Percentiles rank a stretch among this genome's conserved stretches.
Evolutionary conservation across 2,888 invertebrate genomes (phyloP).

Genomic region (Papilio demoleus): DNA sequence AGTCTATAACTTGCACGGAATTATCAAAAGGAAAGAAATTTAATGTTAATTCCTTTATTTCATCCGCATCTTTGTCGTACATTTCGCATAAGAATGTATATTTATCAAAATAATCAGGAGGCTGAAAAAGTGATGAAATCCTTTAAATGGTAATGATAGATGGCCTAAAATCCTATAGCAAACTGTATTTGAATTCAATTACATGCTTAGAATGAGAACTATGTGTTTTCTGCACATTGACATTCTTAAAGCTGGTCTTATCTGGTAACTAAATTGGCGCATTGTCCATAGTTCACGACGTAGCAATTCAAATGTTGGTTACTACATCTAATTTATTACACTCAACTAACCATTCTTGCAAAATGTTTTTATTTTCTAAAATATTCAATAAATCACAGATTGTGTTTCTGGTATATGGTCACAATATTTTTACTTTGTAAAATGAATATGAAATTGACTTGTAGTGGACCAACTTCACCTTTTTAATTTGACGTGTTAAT

Average conservation of each 20-base stretch:
- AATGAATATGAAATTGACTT: neutral
- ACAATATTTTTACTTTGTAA: neutral
- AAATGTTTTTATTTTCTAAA: neutral
- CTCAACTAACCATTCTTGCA: neutral
- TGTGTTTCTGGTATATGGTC: neutral
- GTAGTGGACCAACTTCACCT: neutral
- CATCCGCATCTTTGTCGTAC: conserved; percentile 90
- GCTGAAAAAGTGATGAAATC: conserved; percentile 53
- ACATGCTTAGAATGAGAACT: too few relatives aligned
- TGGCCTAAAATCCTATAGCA: neutral
- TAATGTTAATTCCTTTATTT: conserved; percentile 87
- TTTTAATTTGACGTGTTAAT: neutral
- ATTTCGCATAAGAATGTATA: conserved; percentile 90
- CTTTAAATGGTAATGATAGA: neutral
- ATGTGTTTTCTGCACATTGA: too few relatives aligned
- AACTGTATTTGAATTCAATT: neutral
- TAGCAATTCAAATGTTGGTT: neutral
- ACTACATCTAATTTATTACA: neutral
- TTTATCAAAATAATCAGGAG: conserved; percentile 81
- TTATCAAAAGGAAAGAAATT: conserved; percentile 90
- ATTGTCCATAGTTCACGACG: too few relatives aligned
- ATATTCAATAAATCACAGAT: neutral
- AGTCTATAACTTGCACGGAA: conserved; percentile 90
- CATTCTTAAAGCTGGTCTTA: neutral
- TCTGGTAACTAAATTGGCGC: neutral